A percentile compares a stretch with the other conserved stretches of the same genome.
phyloP scores from a whole-genome alignment of 2,888 invertebrate genomes.

The Bugulina stolonifera region DNA sequence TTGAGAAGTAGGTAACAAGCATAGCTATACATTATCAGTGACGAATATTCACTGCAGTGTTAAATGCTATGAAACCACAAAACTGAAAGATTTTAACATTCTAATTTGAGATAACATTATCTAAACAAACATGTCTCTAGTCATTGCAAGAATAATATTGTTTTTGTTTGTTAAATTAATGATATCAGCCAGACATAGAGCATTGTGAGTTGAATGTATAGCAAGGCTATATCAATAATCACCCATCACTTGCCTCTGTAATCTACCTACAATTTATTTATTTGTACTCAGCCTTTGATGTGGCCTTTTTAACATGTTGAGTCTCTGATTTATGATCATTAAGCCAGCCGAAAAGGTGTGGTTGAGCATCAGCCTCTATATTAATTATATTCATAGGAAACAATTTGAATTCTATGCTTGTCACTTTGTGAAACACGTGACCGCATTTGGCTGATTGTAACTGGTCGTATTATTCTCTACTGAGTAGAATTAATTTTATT shows the following conservation, averaged over 20 bases:
- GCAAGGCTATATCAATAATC: not conserved
- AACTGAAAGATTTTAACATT: no score
- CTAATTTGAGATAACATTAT: no score
- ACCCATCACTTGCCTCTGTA: not conserved
- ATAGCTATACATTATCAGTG: no score
- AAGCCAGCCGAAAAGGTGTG: not conserved
- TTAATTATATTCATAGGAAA: not conserved
- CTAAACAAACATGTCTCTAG: no score
- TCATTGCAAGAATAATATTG: no score
- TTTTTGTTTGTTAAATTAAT: not conserved
- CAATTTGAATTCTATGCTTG: not conserved
- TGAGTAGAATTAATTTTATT: constrained; percentile 12
- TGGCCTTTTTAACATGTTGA: not conserved
- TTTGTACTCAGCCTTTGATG: constrained; percentile 25
- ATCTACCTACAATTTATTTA: constrained; percentile 14
- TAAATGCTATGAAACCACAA: no score
- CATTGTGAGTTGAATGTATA: no score
- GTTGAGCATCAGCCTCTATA: not conserved
- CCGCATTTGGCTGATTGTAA: not conserved
- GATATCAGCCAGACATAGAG: constrained; percentile 3
- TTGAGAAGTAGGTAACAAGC: no score
- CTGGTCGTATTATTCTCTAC: not conserved
- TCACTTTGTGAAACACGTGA: not conserved
- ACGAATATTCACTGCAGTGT: no score
- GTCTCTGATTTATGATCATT: constrained; percentile 6